phyloP scores from a whole-genome alignment of 2,113 vertebrate genomes.

The Tetrax tetrax region DNA sequence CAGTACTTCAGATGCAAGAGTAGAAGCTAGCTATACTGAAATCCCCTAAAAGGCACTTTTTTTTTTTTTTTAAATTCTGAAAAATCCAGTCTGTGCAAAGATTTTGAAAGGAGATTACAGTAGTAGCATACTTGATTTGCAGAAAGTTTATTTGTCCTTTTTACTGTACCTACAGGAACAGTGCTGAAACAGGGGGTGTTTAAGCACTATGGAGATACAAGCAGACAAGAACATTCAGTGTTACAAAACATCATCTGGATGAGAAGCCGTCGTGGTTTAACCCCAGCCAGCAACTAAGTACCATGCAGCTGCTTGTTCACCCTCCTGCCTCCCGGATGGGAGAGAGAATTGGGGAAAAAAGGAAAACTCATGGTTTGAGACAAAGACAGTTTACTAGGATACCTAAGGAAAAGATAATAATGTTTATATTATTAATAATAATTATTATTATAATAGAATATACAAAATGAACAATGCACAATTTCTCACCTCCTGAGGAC shows the following conservation, averaged over 20 bases:
- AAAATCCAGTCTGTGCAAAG: background rate
- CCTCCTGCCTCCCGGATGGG: too few species aligned
- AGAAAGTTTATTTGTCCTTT: background rate
- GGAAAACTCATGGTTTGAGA: too few species aligned
- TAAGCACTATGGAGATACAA: background rate
- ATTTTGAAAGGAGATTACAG: background rate
- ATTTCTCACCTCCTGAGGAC: too few species aligned
- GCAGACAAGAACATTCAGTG: background rate
- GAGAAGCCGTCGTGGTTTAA: background rate
- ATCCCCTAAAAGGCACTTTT: background rate
- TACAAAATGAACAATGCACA: too few species aligned
- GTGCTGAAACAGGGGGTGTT: background rate
- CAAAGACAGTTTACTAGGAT: too few species aligned
- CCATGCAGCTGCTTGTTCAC: too few species aligned
- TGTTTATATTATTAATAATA: too few species aligned
- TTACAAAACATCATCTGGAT: background rate
- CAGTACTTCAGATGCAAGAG: too few species aligned
- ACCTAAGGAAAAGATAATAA: too few species aligned
- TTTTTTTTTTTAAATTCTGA: background rate
- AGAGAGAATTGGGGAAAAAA: too few species aligned
- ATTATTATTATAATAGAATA: too few species aligned
- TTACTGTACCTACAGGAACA: background rate
- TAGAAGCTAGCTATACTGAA: background rate
- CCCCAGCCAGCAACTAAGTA: too few species aligned
- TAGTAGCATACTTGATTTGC: background rate